A percentile compares a stretch with the other conserved stretches of the same genome.
Evolutionary conservation across 2,888 invertebrate genomes (phyloP).

Genomic region (Alsophila aescularia): DNA sequence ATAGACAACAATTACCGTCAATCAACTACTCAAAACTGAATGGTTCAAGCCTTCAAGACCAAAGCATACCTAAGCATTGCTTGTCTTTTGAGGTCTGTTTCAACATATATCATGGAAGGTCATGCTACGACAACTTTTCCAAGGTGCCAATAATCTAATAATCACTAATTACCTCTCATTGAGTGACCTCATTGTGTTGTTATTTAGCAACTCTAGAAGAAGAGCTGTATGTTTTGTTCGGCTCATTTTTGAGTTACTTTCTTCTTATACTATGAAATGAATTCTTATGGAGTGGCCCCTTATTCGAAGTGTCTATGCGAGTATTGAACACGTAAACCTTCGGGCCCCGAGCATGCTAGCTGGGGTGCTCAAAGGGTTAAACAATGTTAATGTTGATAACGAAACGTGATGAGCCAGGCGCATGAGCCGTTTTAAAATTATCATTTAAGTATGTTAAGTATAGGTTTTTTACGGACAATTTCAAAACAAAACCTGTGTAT

Average conservation of each 20-base stretch:
- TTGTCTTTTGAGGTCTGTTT: conserved; percentile 14
- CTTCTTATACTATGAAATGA: too few relatives aligned
- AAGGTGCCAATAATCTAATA: conserved; percentile 45
- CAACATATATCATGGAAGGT: conserved; percentile 23
- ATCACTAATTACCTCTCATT: conserved; percentile 40
- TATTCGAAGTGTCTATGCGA: too few relatives aligned
- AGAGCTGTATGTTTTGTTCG: conserved; percentile 19
- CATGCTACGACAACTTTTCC: conserved; percentile 19
- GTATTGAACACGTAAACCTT: too few relatives aligned
- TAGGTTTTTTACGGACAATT: too few relatives aligned
- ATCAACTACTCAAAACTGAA: conserved; percentile 13
- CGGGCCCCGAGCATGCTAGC: too few relatives aligned
- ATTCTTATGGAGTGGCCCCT: too few relatives aligned
- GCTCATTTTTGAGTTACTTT: background rate
- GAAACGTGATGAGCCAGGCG: too few relatives aligned
- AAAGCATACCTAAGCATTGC: background rate
- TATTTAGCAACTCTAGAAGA: conserved; percentile 29
- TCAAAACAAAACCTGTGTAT: too few relatives aligned
- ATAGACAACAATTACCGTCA: conserved; percentile 13
- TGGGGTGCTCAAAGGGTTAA: too few relatives aligned
- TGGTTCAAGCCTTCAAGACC: conserved; percentile 10
- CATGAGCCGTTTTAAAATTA: too few relatives aligned
- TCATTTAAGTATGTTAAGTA: too few relatives aligned
- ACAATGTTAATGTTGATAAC: too few relatives aligned
- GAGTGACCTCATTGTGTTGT: conserved; percentile 43